Conservation (phyloP, 2,113 vertebrate genomes). For the Arvicanthis niloticus region DNA sequence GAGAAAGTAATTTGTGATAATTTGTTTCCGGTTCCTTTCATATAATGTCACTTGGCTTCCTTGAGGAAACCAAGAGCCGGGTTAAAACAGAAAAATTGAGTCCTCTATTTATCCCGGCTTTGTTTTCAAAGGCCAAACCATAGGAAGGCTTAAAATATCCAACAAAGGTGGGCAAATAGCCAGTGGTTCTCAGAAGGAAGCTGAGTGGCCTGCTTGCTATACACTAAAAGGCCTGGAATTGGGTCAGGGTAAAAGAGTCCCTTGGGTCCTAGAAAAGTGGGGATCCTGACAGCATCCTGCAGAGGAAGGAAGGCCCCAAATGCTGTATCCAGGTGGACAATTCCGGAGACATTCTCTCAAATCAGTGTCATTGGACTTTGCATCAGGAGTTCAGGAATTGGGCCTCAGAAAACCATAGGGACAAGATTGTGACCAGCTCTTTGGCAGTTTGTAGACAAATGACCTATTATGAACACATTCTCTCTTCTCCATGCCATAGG, state of each 20-base stretch:
- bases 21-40: constrained; percentile 43
- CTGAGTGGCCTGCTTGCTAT: neutral
- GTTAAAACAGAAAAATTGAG: neutral
- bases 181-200: neutral
- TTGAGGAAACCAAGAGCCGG: neutral
- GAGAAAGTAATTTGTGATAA: constrained; percentile 13
- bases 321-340: neutral
- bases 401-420: neutral
- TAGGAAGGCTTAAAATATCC: neutral
- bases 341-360: neutral
- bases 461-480: neutral
- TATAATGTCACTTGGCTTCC: neutral
- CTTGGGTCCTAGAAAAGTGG: neutral
- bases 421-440: neutral
- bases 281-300: neutral
- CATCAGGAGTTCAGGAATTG: neutral
- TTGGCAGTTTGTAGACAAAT: neutral
- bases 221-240: neutral
- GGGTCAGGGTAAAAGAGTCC: neutral
- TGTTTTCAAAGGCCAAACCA: neutral
- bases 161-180: neutral
- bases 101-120: neutral
- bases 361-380: neutral
- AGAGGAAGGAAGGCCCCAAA: neutral
- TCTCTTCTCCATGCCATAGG: neutral